phyloP scores from a whole-genome alignment of 2,113 vertebrate genomes.

The Noctilio leporinus region DNA sequence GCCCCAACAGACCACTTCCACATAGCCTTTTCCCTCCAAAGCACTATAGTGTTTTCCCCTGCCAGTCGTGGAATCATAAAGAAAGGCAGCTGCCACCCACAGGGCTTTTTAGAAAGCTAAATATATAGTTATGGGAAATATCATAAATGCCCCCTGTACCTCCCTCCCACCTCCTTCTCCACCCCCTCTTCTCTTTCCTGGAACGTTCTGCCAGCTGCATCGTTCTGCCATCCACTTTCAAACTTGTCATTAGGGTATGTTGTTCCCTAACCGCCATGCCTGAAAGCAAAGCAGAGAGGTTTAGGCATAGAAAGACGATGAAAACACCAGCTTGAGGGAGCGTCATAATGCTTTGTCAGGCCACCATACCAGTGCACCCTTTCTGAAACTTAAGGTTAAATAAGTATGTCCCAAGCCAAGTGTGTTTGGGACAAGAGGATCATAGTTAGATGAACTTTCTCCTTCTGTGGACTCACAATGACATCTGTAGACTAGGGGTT shows the following conservation, averaged over 20 bases:
- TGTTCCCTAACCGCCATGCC: constrained; percentile 18
- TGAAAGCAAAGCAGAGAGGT: constrained; percentile 38
- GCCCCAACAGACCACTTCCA: neutral
- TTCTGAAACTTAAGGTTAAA: neutral
- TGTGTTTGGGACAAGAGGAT: constrained; percentile 46
- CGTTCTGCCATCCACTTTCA: neutral
- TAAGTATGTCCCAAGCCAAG: constrained; percentile 27
- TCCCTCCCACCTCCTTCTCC: neutral
- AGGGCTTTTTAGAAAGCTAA: neutral
- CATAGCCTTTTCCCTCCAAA: neutral
- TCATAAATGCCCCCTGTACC: neutral
- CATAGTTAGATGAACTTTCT: neutral
- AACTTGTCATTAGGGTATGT: constrained; percentile 38
- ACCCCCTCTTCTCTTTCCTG: neutral
- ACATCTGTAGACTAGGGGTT: constrained; percentile 10
- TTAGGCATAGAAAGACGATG: neutral
- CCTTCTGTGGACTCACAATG: neutral
- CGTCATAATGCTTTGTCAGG: neutral
- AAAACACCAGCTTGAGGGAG: neutral
- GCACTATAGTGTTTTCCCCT: fast-evolving
- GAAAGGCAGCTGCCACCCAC: neutral
- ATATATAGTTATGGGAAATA: neutral
- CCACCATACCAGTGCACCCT: neutral
- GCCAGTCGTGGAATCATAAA: neutral
- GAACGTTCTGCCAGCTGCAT: neutral